phyloP scores from a whole-genome alignment of 2,888 invertebrate species.

The Scelioninae gen. 1 region DNA sequence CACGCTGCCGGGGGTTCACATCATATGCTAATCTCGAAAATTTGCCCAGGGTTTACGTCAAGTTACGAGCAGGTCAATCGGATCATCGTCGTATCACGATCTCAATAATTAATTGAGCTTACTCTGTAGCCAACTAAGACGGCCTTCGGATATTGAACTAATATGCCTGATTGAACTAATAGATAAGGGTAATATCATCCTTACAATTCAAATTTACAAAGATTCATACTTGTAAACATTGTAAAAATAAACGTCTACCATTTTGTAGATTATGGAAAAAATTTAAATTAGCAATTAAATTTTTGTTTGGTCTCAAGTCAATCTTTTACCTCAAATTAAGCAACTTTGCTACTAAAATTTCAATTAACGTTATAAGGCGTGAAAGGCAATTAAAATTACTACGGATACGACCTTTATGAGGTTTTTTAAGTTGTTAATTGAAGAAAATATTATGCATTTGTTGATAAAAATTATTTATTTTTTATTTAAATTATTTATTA shows the following conservation, averaged over 20 bases:
- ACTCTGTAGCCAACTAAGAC: conserved; percentile 32
- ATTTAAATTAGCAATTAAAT: no score
- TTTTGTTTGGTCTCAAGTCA: no score
- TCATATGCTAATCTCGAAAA: conserved; percentile 58
- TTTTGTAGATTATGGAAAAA: background rate
- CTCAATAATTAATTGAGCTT: conserved; percentile 57
- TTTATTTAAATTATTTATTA: no score
- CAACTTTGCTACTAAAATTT: no score
- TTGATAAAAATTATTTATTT: no score
- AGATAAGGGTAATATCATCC: conserved; percentile 29
- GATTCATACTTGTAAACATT: conserved; percentile 19
- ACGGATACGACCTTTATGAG: no score
- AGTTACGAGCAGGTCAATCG: conserved; percentile 54
- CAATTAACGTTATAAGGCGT: no score
- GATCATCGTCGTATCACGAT: conserved; percentile 55
- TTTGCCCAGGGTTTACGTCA: conserved; percentile 42
- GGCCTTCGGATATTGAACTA: conserved; percentile 47
- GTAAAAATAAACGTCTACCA: background rate
- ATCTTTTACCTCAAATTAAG: no score
- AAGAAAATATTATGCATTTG: no score
- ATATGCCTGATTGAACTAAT: conserved; percentile 37
- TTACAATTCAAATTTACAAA: conserved; percentile 34
- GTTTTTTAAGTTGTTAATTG: no score
- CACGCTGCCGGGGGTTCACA: conserved; percentile 56
- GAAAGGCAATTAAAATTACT: no score